These are phyloP conservation scores for Heteropelma amictum DNA, from an alignment of 2,888 invertebrate genomes.

Conservation along the genomic window DNA sequence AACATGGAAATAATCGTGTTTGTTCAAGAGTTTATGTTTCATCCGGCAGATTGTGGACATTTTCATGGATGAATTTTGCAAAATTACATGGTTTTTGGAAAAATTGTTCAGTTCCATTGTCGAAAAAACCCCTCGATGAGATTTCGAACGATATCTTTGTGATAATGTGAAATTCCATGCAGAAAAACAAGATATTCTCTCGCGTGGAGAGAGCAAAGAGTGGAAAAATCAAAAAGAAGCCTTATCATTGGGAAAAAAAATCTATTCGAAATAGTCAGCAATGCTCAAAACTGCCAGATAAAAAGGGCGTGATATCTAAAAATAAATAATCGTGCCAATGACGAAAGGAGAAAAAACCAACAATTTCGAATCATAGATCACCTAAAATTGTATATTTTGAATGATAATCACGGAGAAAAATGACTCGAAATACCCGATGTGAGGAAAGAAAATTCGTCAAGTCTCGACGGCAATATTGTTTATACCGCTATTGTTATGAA, in stretches of 20 bases:
- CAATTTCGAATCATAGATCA: conserved; percentile 38
- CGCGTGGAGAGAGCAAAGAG: background rate
- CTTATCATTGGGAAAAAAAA: conserved; percentile 27
- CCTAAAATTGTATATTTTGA: conserved; percentile 35
- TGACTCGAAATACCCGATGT: conserved; percentile 1
- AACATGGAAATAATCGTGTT: no score
- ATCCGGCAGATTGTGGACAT: no score
- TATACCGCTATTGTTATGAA: conserved; percentile 42
- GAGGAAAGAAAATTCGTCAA: conserved; percentile 25
- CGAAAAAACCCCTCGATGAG: no score
- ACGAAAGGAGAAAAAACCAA: conserved; percentile 28
- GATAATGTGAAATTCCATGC: no score
- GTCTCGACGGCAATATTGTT: conserved; percentile 44
- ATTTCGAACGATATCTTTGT: no score
- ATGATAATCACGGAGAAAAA: conserved; percentile 21
- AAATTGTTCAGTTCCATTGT: no score
- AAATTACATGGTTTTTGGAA: no score
- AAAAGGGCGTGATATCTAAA: conserved; percentile 44
- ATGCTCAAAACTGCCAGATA: conserved; percentile 47
- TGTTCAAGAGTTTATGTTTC: no score
- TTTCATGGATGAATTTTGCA: no score
- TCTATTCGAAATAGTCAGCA: no score
- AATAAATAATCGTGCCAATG: conserved; percentile 53
- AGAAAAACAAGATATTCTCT: no score
- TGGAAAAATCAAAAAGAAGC: conserved; percentile 20